A percentile compares a stretch with the other conserved stretches of the same genome.
Evolutionary conservation across 2,113 vertebrate species (phyloP).

Genomic region (Bujurquina vittata): DNA sequence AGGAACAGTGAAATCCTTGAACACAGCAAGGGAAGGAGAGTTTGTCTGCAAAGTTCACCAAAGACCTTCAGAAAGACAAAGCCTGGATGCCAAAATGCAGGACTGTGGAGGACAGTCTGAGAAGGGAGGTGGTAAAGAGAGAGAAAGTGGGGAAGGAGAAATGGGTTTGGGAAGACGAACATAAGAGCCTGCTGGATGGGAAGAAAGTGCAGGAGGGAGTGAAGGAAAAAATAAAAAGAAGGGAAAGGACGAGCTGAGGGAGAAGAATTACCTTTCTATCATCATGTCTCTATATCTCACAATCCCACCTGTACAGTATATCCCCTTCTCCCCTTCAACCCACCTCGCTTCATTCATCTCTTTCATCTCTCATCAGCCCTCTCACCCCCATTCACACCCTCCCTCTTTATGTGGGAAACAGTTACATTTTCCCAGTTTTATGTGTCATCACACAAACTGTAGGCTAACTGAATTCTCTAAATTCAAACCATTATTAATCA

Average conservation of each 20-base stretch:
- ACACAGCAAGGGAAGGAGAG: neutral
- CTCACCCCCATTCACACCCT: neutral
- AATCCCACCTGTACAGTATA: neutral
- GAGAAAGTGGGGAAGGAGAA: neutral
- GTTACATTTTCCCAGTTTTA: no score
- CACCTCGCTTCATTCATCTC: neutral
- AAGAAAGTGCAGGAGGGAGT: neutral
- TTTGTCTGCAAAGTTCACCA: neutral
- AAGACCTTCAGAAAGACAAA: neutral
- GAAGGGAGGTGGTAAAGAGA: neutral
- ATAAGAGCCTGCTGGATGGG: neutral
- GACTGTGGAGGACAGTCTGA: neutral
- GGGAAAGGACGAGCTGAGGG: neutral
- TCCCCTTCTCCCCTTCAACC: neutral
- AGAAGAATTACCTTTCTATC: neutral
- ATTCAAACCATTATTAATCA: slow-evolving; percentile 5
- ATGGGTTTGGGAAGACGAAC: neutral
- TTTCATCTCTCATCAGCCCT: neutral
- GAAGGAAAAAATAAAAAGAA: no score
- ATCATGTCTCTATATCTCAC: neutral
- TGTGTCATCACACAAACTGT: no score
- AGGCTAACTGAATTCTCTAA: rapidly evolving
- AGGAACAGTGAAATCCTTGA: neutral
- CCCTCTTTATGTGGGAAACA: neutral
- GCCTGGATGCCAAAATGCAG: neutral